A percentile compares a stretch with the other conserved stretches of the same genome.
These are phyloP conservation scores for Grapholita molesta DNA, from an alignment of 1,140 invertebrate genomes.

Conservation along the genomic window DNA sequence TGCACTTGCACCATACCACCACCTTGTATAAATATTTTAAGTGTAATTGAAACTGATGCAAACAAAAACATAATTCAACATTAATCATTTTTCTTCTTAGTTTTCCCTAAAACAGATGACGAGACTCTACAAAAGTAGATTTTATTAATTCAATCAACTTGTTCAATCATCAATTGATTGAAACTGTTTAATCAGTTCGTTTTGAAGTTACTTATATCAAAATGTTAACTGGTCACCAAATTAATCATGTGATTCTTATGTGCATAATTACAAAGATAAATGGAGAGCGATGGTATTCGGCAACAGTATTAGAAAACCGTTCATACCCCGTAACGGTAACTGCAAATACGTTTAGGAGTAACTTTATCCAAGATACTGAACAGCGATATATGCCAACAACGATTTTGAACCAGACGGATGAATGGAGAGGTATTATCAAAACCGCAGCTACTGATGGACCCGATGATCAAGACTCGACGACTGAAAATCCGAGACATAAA, in stretches of 20 bases:
- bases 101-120: too few species aligned
- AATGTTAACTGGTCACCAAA: conserved; percentile 23
- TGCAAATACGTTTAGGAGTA: conserved; percentile 5
- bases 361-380: conserved; percentile 15
- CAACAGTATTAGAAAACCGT: conserved; percentile 22
- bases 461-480: not conserved
- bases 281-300: conserved; percentile 31
- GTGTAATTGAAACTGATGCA: too few species aligned
- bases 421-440: not conserved
- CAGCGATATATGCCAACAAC: conserved; percentile 1
- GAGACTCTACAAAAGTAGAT: too few species aligned
- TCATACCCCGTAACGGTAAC: not conserved
- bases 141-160: too few species aligned
- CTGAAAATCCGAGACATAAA: not conserved
- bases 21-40: not conserved
- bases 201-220: too few species aligned
- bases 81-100: too few species aligned
- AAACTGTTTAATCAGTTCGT: too few species aligned
- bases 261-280: conserved; percentile 1
- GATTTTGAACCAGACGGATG: not conserved
- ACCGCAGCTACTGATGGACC: not conserved
- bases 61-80: too few species aligned
- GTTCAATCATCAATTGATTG: too few species aligned
- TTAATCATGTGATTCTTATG: conserved; percentile 9
- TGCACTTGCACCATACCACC: not conserved